Evolutionary conservation across 1,140 invertebrate genomes (phyloP).

Genomic region (Sitobion miscanthi): DNA sequence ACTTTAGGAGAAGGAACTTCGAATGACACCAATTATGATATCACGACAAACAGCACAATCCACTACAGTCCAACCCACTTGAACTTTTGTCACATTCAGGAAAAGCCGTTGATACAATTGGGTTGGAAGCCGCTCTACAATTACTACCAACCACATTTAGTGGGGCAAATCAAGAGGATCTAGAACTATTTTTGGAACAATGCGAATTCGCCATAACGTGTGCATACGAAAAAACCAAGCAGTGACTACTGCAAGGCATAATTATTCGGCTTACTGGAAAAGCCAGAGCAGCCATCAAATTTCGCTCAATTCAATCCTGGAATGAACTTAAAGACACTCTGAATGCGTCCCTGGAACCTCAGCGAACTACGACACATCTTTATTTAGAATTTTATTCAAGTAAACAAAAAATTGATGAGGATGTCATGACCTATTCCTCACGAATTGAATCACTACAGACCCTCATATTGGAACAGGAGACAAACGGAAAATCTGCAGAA

Average conservation of each 20-base stretch:
- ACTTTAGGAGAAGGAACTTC: too few species aligned
- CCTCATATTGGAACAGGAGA: too few species aligned
- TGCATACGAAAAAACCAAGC: background rate
- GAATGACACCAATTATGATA: too few species aligned
- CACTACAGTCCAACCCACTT: too few species aligned
- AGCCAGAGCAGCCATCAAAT: background rate
- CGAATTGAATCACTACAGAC: too few species aligned
- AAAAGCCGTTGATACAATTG: background rate
- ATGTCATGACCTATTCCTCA: background rate
- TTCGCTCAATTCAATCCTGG: background rate
- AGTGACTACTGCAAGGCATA: background rate
- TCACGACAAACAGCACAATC: too few species aligned
- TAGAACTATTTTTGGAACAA: background rate
- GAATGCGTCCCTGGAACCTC: background rate
- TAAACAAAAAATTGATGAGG: background rate
- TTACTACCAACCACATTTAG: background rate
- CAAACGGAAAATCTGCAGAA: too few species aligned
- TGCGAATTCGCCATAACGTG: background rate
- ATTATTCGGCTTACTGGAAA: background rate
- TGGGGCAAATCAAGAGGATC: background rate
- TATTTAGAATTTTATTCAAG: background rate
- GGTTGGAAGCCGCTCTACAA: background rate
- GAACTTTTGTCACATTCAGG: too few species aligned
- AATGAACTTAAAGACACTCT: background rate
- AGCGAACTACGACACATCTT: background rate